Evolutionary conservation across 2,888 invertebrate species (phyloP), one percentile per base, ranked within the genome.

Genomic region (Leptinotarsa haldemani): DNA sequence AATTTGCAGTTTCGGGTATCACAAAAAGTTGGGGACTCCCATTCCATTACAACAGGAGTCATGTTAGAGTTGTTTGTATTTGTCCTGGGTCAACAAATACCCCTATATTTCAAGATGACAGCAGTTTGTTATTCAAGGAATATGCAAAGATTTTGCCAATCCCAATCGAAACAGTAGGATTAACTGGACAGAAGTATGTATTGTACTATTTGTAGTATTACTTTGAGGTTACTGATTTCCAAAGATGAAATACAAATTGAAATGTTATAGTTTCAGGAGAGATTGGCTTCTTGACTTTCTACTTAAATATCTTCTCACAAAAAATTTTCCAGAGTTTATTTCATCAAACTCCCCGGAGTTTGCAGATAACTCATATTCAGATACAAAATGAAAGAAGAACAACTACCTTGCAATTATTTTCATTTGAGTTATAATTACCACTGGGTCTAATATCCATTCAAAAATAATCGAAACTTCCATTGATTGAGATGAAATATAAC

Each of bases 71-170:
- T 4, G 83, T 90, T 5, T 88, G 87, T 0, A 83, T 90, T 50
- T 90, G 90, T 78, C 90, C 90, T 4, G 90, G 90, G 1, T 88
- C 88, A 65, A 90, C 89, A 0, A 83, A 87, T 58, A 89, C 89
- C 0, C 84, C 77, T n/a, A 71, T 88, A 68, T 79, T 85, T 65
- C 4, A 77, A 79, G 25, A 61, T 73, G 30, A 13, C n/a, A 12
- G 72, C 74, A 18, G 20, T 12, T 22, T 56, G 70, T 63, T 61
- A 76, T 13, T 61, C 13, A 5, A 15, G 3, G 61, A 61, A n/a
- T 61, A 18, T 65, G 69, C 71, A 48, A 18, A 72, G 30, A 46
- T 16, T 50, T 48, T 53, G 56, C 18, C 20, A 25, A 30, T 65
- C 1, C 40, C 52, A 20, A 56, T 56, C 22, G 30, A 30, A 66